Percentiles rank a stretch among this genome's conserved stretches.
Evolutionary conservation across 2,888 invertebrate species (phyloP).

Genomic region (Fragum sueziense): DNA sequence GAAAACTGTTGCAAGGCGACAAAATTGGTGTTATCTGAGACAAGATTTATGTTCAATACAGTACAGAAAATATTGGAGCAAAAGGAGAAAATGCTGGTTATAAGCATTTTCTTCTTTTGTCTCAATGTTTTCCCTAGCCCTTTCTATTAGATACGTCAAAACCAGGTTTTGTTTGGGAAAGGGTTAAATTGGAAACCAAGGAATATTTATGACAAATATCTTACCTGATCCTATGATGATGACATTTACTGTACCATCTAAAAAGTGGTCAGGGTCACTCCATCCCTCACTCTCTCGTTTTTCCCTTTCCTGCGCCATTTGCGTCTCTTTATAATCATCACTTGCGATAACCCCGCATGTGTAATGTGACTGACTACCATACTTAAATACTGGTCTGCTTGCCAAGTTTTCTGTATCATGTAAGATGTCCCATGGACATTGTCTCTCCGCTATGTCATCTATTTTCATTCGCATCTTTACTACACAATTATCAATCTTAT

Average conservation of each 20-base stretch:
- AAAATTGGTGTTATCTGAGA: too few relatives aligned
- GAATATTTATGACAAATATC: too few relatives aligned
- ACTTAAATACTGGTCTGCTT: background rate
- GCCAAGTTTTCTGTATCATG: background rate
- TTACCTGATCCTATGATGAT: slow-evolving; percentile 17
- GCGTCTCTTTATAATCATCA: background rate
- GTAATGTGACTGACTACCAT: background rate
- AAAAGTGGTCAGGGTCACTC: background rate
- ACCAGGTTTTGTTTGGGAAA: too few relatives aligned
- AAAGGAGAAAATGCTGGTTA: too few relatives aligned
- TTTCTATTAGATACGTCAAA: too few relatives aligned
- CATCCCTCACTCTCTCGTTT: background rate
- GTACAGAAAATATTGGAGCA: too few relatives aligned
- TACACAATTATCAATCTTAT: background rate
- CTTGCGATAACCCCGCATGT: background rate
- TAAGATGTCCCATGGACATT: background rate
- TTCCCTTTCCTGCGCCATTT: background rate
- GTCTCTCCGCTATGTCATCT: background rate
- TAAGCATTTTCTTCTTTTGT: too few relatives aligned
- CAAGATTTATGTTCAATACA: too few relatives aligned
- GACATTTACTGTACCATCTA: background rate
- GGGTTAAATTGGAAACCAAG: too few relatives aligned
- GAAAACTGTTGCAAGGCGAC: too few relatives aligned
- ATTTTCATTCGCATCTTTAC: background rate
- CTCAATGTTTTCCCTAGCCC: too few relatives aligned